phyloP scores from a whole-genome alignment of 2,888 invertebrate species.

The Cheilosia grossa region DNA sequence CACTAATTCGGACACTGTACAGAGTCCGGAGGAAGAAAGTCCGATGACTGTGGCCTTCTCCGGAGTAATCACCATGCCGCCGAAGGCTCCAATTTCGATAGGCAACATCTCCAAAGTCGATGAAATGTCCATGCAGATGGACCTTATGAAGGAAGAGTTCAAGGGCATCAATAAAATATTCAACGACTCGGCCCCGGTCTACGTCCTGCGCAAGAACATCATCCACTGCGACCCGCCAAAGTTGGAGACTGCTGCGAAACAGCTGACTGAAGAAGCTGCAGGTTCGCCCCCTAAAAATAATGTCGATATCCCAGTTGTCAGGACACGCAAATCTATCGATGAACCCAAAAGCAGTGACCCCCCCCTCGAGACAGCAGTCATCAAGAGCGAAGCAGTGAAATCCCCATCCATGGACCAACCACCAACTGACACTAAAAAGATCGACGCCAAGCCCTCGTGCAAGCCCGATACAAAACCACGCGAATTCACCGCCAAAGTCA shows the following conservation, averaged over 20 bases:
- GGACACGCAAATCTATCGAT: neutral
- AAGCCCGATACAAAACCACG: slow-evolving; percentile 51
- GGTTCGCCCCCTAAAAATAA: no score
- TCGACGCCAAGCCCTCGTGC: slow-evolving; percentile 13
- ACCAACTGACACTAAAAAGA: neutral
- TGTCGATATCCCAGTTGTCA: neutral
- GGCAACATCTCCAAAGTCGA: slow-evolving; percentile 38
- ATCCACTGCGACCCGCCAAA: slow-evolving; percentile 69
- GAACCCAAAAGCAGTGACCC: no score
- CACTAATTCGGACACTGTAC: slow-evolving; percentile 16
- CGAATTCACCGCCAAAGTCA: slow-evolving; percentile 67
- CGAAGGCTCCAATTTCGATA: slow-evolving; percentile 2
- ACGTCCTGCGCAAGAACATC: slow-evolving; percentile 62
- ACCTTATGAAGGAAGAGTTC: slow-evolving; percentile 23
- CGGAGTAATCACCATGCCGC: slow-evolving; percentile 26
- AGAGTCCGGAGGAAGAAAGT: slow-evolving; percentile 26
- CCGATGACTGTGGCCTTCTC: slow-evolving; percentile 2
- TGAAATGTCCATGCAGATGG: slow-evolving; percentile 5
- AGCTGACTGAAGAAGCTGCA: no score
- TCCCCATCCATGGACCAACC: neutral
- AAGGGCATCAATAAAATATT: slow-evolving; percentile 61
- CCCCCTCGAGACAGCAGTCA: neutral
- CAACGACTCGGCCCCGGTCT: slow-evolving; percentile 52
- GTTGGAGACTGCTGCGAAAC: neutral
- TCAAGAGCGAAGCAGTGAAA: neutral